Conservation (phyloP, 2,888 invertebrate species). For the Zhuqinia jingwanae region DNA sequence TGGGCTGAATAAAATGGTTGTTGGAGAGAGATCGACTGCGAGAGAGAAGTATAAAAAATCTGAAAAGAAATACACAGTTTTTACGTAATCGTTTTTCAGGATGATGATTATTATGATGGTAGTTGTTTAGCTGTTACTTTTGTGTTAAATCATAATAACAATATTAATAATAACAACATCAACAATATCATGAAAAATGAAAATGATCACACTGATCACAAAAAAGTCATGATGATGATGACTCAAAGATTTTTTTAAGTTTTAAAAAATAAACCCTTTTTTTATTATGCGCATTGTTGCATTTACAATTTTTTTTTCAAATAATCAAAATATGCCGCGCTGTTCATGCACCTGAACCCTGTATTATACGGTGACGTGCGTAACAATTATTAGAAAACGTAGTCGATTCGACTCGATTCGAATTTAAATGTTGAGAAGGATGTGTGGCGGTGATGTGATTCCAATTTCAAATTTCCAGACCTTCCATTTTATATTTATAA, state of each 20-base stretch:
- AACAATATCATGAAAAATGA: conserved; percentile 1
- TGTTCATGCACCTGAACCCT: too few relatives aligned
- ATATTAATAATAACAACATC: conserved; percentile 28
- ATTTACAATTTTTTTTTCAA: too few relatives aligned
- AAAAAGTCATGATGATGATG: background rate
- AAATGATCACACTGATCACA: background rate
- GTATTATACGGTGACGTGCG: too few relatives aligned
- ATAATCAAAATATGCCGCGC: too few relatives aligned
- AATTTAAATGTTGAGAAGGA: too few relatives aligned
- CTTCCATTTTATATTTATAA: too few relatives aligned
- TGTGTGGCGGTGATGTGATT: background rate
- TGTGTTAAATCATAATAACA: background rate
- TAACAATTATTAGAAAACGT: conserved; percentile 40
- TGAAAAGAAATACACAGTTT: conserved; percentile 9
- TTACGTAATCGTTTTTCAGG: conserved; percentile 27
- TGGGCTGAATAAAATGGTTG: background rate
- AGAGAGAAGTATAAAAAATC: background rate
- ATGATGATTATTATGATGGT: too few relatives aligned
- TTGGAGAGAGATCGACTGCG: background rate
- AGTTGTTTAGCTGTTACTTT: conserved; percentile 5
- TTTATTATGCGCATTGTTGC: background rate
- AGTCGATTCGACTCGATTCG: too few relatives aligned
- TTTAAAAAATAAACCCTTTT: background rate
- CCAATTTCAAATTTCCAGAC: background rate
- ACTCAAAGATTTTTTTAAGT: background rate